Conservation (phyloP, 2,113 vertebrate genomes). For the Morphnarchus princeps region DNA sequence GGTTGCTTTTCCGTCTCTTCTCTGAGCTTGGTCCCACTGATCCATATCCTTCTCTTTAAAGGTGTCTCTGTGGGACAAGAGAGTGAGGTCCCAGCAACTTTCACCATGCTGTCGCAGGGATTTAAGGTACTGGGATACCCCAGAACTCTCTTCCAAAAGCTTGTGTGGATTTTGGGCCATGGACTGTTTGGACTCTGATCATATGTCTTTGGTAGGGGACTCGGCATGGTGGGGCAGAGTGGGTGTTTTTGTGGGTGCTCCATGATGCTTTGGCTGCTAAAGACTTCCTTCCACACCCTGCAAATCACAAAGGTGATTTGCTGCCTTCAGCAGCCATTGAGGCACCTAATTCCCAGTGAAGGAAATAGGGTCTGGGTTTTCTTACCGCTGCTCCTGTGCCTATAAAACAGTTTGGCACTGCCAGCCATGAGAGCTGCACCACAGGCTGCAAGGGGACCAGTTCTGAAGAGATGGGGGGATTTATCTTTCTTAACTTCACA, state of each 20-base stretch:
- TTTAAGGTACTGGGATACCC: not conserved
- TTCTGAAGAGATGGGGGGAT: not conserved
- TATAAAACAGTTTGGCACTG: not conserved
- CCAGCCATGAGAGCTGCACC: not conserved
- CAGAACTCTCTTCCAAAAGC: not conserved
- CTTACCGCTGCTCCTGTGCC: not conserved
- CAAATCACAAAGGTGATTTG: not conserved
- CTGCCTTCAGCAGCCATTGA: not conserved
- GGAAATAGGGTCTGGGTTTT: not conserved
- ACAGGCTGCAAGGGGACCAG: not conserved
- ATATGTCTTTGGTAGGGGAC: not conserved
- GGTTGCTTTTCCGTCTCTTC: not conserved
- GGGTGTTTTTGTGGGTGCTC: not conserved
- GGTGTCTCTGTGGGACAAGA: not conserved
- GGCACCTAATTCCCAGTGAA: not conserved
- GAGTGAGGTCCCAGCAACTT: not conserved
- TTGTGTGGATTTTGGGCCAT: not conserved
- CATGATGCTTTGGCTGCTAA: not conserved
- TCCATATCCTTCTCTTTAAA: not conserved
- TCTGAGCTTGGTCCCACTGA: not conserved
- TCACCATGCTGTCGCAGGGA: not conserved
- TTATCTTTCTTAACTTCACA: not conserved
- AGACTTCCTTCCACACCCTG: not conserved
- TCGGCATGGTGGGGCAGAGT: not conserved
- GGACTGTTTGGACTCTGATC: not conserved